These are phyloP conservation scores for Heliornis fulica DNA, from an alignment of 2,113 vertebrate genomes.

Conservation along the genomic window DNA sequence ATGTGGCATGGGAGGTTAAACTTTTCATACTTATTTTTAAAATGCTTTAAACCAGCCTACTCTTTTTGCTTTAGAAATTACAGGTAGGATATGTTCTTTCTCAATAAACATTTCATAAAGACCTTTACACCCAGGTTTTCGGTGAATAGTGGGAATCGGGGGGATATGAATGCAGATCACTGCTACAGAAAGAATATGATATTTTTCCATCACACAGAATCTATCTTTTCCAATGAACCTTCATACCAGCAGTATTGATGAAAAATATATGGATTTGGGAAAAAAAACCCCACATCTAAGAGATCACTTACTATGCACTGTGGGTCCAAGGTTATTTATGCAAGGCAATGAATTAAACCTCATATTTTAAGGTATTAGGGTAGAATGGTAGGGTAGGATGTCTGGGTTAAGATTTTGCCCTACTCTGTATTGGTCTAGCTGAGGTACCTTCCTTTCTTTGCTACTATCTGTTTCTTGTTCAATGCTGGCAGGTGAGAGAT, in stretches of 20 bases:
- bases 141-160: background rate
- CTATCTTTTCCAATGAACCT: background rate
- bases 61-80: slow-evolving; percentile 5
- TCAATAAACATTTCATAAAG: background rate
- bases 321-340: background rate
- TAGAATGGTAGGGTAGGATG: background rate
- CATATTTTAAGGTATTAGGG: background rate
- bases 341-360: background rate
- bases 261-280: background rate
- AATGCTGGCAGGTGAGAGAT: background rate
- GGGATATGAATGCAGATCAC: background rate
- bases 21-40: background rate
- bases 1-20: background rate
- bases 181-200: background rate
- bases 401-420: background rate
- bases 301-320: background rate
- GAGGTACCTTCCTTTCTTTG: background rate
- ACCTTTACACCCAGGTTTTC: background rate
- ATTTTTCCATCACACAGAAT: background rate
- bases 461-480: background rate
- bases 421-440: background rate
- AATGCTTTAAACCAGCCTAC: background rate
- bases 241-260: background rate
- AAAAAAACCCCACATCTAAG: background rate
- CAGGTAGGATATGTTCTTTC: background rate